These are phyloP conservation scores for Pecten maximus DNA, from an alignment of 2,888 invertebrate genomes.

Conservation along the genomic window DNA sequence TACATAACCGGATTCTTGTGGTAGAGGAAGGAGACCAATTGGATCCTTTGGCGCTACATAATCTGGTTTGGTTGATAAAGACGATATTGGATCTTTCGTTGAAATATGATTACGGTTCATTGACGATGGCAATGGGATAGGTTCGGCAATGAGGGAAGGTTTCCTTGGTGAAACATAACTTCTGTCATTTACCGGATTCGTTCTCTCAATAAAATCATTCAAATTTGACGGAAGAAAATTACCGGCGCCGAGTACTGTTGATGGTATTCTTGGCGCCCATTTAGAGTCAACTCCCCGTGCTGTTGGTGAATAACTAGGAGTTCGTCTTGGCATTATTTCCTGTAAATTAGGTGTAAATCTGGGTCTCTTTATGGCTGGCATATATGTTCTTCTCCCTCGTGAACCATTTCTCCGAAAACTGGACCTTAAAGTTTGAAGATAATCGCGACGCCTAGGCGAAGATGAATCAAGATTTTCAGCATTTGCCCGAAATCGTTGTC, in stretches of 20 bases:
- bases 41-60: neutral
- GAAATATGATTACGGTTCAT: neutral
- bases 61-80: neutral
- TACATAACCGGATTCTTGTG: neutral
- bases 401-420: neutral
- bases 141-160: neutral
- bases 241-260: neutral
- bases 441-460: neutral
- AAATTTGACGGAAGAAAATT: neutral
- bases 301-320: neutral
- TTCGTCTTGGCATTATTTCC: neutral
- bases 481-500: neutral
- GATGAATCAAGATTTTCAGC: neutral
- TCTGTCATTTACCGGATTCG: neutral
- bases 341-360: neutral
- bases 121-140: neutral
- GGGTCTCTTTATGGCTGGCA: neutral
- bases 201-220: slow-evolving; percentile 5
- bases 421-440: neutral
- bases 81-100: neutral
- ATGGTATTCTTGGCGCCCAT: neutral
- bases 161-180: neutral
- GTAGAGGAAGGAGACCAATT: neutral
- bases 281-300: neutral
- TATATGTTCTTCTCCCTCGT: neutral